Evolutionary conservation across 2,797 vertebrate genomes (phyloP).

Genomic region (Spinus olivaceus): DNA sequence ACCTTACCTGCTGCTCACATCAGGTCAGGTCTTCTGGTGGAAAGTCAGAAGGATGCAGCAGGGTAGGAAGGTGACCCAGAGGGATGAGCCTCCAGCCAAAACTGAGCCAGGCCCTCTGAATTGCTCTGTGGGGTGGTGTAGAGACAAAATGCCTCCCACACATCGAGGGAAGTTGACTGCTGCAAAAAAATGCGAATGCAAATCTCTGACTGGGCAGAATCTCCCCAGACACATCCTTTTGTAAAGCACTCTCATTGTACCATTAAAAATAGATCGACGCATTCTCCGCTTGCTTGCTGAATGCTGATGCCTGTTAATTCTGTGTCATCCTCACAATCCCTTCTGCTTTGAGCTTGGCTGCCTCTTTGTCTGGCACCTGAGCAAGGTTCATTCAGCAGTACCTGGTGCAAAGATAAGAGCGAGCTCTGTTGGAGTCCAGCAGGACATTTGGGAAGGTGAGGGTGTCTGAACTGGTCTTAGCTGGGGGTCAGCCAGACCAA

Average conservation of each 20-base stretch:
- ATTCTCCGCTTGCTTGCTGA: constrained; percentile 18
- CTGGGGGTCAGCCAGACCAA: not conserved
- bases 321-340: constrained; percentile 37
- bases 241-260: constrained; percentile 54
- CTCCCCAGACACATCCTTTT: constrained; percentile 50
- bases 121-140: not conserved
- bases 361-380: constrained; percentile 61
- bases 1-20: not conserved
- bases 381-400: constrained; percentile 53
- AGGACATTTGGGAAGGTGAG: not conserved
- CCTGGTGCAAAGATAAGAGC: not conserved
- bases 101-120: not conserved
- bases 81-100: not conserved
- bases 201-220: constrained; percentile 63
- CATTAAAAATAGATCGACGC: constrained; percentile 48
- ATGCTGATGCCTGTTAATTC: constrained; percentile 46
- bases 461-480: not conserved
- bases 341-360: constrained; percentile 36
- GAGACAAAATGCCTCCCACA: not conserved
- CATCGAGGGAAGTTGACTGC: not conserved
- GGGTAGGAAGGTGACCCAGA: not conserved
- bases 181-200: not conserved
- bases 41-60: not conserved
- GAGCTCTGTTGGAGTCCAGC: not conserved
- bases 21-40: not conserved